Evolutionary conservation across 2,113 vertebrate genomes (phyloP).

Genomic region (Macroglossus sobrinus): DNA sequence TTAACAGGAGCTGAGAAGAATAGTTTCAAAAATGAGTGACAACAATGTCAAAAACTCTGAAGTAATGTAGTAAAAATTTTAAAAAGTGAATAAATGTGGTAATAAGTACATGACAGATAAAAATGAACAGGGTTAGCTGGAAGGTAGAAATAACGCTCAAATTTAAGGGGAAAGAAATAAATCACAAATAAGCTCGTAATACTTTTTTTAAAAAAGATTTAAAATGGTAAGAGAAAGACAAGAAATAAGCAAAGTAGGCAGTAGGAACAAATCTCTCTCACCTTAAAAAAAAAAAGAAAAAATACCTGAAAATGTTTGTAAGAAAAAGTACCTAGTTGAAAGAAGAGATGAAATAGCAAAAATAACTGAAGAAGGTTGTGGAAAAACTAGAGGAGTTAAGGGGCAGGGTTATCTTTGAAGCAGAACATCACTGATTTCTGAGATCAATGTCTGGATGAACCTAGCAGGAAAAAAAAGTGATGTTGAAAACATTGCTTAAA

Average conservation of each 20-base stretch:
- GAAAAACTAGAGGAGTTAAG: neutral
- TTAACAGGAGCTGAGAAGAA: neutral
- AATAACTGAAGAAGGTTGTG: neutral
- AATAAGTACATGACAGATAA: neutral
- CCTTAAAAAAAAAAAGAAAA: conserved; percentile 6
- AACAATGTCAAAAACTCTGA: neutral
- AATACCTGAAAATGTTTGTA: neutral
- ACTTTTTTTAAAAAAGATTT: neutral
- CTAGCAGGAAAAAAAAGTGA: neutral
- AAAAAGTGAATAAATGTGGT: neutral
- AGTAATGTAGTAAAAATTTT: neutral
- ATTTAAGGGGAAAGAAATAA: neutral
- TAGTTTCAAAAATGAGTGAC: neutral
- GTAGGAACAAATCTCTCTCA: neutral
- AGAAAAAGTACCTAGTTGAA: neutral
- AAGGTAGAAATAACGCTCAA: neutral
- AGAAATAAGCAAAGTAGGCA: neutral
- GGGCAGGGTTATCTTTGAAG: neutral
- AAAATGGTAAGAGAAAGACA: neutral
- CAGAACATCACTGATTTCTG: neutral
- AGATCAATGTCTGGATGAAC: neutral
- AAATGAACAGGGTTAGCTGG: neutral
- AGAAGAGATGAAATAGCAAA: neutral
- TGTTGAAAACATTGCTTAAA: neutral
- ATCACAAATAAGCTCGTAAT: neutral